phyloP scores from a whole-genome alignment of 2,797 vertebrate species.

The Chloroceryle amazona region DNA sequence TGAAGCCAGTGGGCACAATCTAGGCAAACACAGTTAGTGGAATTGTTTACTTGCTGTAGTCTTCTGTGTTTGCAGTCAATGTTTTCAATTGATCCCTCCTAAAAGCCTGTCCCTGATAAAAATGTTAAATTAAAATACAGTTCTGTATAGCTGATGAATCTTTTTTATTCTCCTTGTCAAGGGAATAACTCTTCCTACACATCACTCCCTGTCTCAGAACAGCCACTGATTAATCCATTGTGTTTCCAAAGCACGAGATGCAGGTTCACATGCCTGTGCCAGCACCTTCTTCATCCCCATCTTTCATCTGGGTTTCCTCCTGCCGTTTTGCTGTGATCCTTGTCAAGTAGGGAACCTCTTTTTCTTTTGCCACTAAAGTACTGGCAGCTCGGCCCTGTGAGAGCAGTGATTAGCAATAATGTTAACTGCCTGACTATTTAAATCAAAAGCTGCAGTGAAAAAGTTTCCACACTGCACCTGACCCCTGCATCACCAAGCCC shows the following conservation, averaged over 20 bases:
- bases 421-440: neutral
- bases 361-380: neutral
- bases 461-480: accelerated
- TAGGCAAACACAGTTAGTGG: neutral
- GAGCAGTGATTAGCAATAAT: neutral
- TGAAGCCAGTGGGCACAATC: neutral
- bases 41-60: neutral
- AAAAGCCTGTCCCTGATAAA: neutral
- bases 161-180: neutral
- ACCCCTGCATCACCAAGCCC: neutral
- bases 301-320: neutral
- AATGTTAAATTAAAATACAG: neutral
- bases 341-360: neutral
- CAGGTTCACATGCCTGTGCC: accelerated
- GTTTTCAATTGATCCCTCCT: neutral
- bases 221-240: neutral
- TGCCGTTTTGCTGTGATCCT: neutral
- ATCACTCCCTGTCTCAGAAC: neutral
- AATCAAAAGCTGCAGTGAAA: neutral
- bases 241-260: neutral
- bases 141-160: neutral
- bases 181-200: neutral
- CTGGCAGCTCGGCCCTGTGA: neutral
- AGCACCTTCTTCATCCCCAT: neutral
- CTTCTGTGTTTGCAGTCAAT: neutral